phyloP scores from a whole-genome alignment of 2,113 vertebrate genomes.

The Pterophyllum scalare region DNA sequence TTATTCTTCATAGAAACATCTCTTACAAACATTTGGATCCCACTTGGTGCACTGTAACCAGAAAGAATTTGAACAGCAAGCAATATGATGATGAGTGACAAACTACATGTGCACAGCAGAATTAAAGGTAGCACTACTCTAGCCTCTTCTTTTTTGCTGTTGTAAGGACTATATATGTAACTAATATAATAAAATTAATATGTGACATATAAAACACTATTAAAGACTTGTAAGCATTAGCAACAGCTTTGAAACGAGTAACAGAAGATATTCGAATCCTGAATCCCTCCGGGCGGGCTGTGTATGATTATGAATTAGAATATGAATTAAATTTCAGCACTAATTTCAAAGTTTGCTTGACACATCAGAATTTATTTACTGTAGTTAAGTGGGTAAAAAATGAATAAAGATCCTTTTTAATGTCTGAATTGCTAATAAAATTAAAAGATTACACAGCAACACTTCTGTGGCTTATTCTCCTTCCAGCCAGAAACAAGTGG shows the following conservation, averaged over 20 bases:
- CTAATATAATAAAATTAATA: not conserved
- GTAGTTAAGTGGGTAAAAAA: not conserved
- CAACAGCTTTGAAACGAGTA: not conserved
- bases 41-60: not conserved
- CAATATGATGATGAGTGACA: not conserved
- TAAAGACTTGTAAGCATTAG: not conserved
- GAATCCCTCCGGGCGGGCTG: not conserved
- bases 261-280: not conserved
- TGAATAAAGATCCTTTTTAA: not conserved
- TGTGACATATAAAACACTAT: not conserved
- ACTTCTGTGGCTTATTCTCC: conserved; percentile 49
- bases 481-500: conserved; percentile 96
- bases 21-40: not conserved
- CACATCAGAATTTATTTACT: not conserved
- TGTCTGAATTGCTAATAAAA: not conserved
- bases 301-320: not conserved
- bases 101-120: not conserved
- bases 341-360: not conserved
- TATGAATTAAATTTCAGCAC: not conserved
- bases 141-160: not conserved
- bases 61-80: not conserved
- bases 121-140: not conserved
- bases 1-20: conserved; percentile 17
- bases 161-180: not conserved
- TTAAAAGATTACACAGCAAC: not conserved